These are phyloP conservation scores for Myotis daubentonii DNA, from an alignment of 2,797 vertebrate species.

Conservation along the genomic window DNA sequence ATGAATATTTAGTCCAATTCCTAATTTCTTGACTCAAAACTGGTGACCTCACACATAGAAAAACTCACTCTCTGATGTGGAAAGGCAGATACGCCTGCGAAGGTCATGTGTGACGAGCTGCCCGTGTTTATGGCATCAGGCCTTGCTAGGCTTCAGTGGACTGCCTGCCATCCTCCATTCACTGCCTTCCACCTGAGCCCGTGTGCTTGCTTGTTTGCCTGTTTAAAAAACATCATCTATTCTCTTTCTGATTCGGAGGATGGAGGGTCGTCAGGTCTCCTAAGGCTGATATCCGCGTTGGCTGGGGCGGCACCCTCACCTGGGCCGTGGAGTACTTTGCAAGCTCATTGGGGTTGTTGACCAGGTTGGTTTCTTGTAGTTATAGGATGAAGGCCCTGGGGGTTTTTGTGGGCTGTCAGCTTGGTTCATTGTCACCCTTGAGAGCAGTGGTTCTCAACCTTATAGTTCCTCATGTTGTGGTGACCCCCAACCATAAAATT, in stretches of 20 bases:
- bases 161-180: background rate
- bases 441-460: too few species aligned
- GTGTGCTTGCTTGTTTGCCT: background rate
- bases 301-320: background rate
- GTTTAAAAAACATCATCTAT: background rate
- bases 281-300: background rate
- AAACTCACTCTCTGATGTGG: background rate
- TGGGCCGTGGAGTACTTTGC: background rate
- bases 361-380: background rate
- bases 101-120: background rate
- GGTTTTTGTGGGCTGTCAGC: background rate
- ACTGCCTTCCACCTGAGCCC: background rate
- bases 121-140: background rate
- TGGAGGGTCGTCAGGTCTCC: background rate
- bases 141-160: background rate
- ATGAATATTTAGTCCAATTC: background rate
- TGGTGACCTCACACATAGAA: background rate
- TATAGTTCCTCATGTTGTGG: too few species aligned
- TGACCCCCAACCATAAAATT: too few species aligned
- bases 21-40: conserved; percentile 5
- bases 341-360: background rate
- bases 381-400: too few species aligned
- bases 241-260: background rate
- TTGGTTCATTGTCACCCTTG: background rate
- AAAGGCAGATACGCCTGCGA: background rate